Percentiles rank a stretch among this genome's conserved stretches.
phyloP scores from a whole-genome alignment of 1,140 invertebrate genomes.

The Plectrocnemia conspersa region DNA sequence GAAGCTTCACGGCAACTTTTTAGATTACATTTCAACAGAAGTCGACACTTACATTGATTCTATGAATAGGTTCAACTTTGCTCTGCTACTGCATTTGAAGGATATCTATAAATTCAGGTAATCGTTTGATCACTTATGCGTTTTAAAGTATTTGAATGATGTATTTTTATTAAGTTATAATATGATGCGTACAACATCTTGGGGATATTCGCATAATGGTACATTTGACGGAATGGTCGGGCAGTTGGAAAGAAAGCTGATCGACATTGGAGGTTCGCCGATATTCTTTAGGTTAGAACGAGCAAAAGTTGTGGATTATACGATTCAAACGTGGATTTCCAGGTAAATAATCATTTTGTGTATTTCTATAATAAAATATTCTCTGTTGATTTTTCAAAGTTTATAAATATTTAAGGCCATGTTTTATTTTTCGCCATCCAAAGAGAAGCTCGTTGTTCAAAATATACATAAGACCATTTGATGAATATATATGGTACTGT shows the following conservation, averaged over 20 bases:
- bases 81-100: slow-evolving; percentile 52
- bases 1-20: slow-evolving; percentile 49
- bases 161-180: slow-evolving; percentile 46
- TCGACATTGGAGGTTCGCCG: slow-evolving; percentile 58
- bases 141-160: background rate
- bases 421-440: slow-evolving; percentile 62
- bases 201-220: slow-evolving; percentile 62
- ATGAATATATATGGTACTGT: slow-evolving; percentile 52
- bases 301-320: slow-evolving; percentile 55
- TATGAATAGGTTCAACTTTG: slow-evolving; percentile 58
- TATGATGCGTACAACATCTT: slow-evolving; percentile 52
- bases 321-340: slow-evolving; percentile 55
- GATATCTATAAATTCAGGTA: slow-evolving; percentile 62
- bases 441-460: slow-evolving; percentile 54
- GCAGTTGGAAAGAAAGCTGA: slow-evolving; percentile 51
- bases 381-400: slow-evolving; percentile 1
- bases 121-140: slow-evolving; percentile 17
- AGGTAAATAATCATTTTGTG: slow-evolving; percentile 44
- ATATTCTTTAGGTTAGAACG: slow-evolving; percentile 57
- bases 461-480: slow-evolving; percentile 56
- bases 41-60: slow-evolving; percentile 55
- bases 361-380: background rate
- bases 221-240: slow-evolving; percentile 65
- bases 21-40: slow-evolving; percentile 52
- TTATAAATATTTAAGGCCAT: slow-evolving; percentile 43